phyloP scores from a whole-genome alignment of 2,797 vertebrate genomes.

The Pterois miles region DNA sequence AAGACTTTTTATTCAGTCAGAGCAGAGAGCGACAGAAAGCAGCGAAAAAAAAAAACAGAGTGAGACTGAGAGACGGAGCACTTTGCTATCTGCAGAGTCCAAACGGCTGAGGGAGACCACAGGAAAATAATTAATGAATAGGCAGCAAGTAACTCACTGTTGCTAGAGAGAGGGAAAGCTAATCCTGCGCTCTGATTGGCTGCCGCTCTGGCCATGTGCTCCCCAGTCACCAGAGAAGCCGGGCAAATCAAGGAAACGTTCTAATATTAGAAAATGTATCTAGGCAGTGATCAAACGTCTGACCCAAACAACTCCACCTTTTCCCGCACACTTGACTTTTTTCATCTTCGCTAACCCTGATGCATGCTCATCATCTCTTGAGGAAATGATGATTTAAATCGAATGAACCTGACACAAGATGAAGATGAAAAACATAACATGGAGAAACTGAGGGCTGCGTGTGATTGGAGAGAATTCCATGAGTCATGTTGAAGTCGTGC shows the following conservation, averaged over 20 bases:
- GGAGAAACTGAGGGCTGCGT: slow-evolving; percentile 27
- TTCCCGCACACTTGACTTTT: slow-evolving; percentile 30
- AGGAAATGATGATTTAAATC: slow-evolving; percentile 6
- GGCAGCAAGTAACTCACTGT: slow-evolving; percentile 85
- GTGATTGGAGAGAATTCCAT: slow-evolving; percentile 54
- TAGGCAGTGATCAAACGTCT: slow-evolving; percentile 83
- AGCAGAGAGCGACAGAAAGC: slow-evolving; percentile 50
- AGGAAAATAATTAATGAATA: slow-evolving; percentile 85
- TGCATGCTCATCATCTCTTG: background rate
- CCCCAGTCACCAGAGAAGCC: slow-evolving; percentile 82
- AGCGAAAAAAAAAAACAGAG: slow-evolving; percentile 32
- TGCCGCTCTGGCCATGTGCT: slow-evolving; percentile 80
- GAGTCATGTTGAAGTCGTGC: slow-evolving; percentile 55
- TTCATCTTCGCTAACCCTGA: slow-evolving; percentile 1
- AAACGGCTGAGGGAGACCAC: slow-evolving; percentile 75
- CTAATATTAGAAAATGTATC: slow-evolving; percentile 90
- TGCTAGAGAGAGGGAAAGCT: slow-evolving; percentile 85
- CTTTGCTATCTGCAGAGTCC: slow-evolving; percentile 76
- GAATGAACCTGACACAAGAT: background rate
- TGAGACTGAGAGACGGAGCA: slow-evolving; percentile 54
- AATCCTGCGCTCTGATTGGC: slow-evolving; percentile 80
- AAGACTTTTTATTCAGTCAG: slow-evolving; percentile 65
- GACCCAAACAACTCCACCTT: slow-evolving; percentile 68
- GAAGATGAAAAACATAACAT: slow-evolving; percentile 37
- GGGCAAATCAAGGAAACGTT: slow-evolving; percentile 87